Percentiles rank a stretch among this genome's conserved stretches.
phyloP scores from a whole-genome alignment of 2,888 invertebrate species.

The Antheraea yamamai region DNA sequence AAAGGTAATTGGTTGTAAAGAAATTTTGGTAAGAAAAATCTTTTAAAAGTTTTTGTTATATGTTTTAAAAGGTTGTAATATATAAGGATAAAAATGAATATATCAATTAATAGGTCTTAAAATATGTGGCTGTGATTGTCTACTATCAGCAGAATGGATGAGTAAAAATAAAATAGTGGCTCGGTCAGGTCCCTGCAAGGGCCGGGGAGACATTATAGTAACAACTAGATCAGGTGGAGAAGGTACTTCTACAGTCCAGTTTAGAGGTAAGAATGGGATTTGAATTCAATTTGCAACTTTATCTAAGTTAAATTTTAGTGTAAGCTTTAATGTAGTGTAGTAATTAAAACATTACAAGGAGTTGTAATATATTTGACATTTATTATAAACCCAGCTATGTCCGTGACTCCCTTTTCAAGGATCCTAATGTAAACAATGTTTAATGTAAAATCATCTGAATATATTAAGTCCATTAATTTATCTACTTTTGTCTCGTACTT shows the following conservation, averaged over 20 bases:
- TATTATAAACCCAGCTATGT: neutral
- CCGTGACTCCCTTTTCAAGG: too few relatives aligned
- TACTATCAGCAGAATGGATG: slow-evolving; percentile 98
- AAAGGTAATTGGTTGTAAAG: neutral
- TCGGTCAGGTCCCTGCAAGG: slow-evolving; percentile 95
- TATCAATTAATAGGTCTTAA: slow-evolving; percentile 86
- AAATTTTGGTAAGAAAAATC: neutral
- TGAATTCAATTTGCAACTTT: neutral
- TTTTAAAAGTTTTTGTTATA: slow-evolving; percentile 12
- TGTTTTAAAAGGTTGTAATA: neutral
- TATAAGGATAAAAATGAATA: neutral
- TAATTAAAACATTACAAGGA: too few relatives aligned
- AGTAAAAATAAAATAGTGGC: slow-evolving; percentile 98
- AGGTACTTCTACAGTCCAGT: slow-evolving; percentile 94
- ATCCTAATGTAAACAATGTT: too few relatives aligned
- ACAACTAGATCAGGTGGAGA: slow-evolving; percentile 92
- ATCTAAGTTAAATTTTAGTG: too few relatives aligned
- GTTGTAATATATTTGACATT: neutral
- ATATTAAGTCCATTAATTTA: too few relatives aligned
- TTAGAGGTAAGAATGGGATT: slow-evolving; percentile 83
- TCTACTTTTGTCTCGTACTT: too few relatives aligned
- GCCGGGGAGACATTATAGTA: slow-evolving; percentile 95
- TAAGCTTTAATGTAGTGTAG: too few relatives aligned
- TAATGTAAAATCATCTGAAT: too few relatives aligned
- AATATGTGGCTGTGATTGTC: slow-evolving; percentile 97